Percentiles rank a stretch among this genome's conserved stretches.
These are phyloP conservation scores for Gobio occitaniae DNA, from an alignment of 2,797 vertebrate genomes.

Conservation along the genomic window DNA sequence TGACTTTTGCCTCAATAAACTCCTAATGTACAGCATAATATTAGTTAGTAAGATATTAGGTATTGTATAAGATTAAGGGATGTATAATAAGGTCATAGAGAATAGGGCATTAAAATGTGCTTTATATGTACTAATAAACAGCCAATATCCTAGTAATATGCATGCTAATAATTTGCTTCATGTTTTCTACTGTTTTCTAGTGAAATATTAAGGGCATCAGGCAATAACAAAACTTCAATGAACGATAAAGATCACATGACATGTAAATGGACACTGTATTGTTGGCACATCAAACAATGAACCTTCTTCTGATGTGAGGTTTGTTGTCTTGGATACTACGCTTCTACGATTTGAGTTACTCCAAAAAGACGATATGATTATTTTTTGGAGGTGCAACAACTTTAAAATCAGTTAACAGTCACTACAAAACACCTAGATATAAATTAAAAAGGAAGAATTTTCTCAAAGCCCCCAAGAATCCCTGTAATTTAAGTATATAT, in stretches of 20 bases:
- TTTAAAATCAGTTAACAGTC: background rate
- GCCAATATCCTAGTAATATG: no score
- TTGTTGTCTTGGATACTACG: slow-evolving; percentile 37
- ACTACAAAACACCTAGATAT: background rate
- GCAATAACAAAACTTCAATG: slow-evolving; percentile 2
- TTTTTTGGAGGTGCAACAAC: background rate
- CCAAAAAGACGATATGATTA: slow-evolving; percentile 21
- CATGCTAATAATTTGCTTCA: no score
- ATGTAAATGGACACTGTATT: slow-evolving; percentile 20
- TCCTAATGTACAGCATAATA: no score
- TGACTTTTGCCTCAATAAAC: background rate
- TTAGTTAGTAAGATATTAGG: no score
- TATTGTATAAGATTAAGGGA: no score
- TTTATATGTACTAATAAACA: no score
- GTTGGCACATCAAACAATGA: slow-evolving; percentile 47
- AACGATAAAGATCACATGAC: background rate
- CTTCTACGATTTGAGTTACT: background rate
- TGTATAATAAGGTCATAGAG: no score
- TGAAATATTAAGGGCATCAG: background rate
- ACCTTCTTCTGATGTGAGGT: background rate
- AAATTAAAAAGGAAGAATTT: background rate
- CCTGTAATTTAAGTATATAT: background rate
- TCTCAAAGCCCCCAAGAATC: background rate
- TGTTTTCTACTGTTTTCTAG: background rate
- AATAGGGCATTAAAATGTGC: no score